Base-by-base conservation (phyloP, 2,888 invertebrate species). In the Eucera pruinosa region DNA sequence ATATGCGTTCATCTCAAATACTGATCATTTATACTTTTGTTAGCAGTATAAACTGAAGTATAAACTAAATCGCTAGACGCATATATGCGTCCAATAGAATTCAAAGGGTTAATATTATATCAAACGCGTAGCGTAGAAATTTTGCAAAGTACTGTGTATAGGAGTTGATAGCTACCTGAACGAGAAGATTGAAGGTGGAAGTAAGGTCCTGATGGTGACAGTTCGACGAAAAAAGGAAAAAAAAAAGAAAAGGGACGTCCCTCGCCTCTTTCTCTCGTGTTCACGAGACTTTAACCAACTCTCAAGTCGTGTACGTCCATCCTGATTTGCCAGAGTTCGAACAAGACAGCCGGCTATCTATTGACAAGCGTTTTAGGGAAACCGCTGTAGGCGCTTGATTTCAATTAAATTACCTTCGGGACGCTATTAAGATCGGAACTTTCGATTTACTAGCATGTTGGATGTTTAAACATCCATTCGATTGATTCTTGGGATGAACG, bases 321-420 rank as follows among this genome's bases (percentile, higher is more conserved):
- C 61, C 27, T 33, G 52, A 68, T 64, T 76, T 41, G 30, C 43
- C 54, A 9, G 33, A 25, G 39, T 6, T 65, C 69, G 55, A 78
- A 70, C 78, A 60, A 39, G 58, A 6, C 13, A 15, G 47, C 13
- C 61, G 78, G 78, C 72, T 82, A 85, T 79, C 84, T 82, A 86
- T 85, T 82, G 89, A 80, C 87, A 84, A 80, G 64, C 88, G 84
- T 82, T 89, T 41, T 85, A 88, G 75, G 83, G 78, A 82, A 87
- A 88, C 87, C 83, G 85, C 87, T 85, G 78, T 73, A 54, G 82
- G 89, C 85, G 78, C 73, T 85, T 85, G 72, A 78, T 85, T 87
- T 86, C 86, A 87, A 89, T 89, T 88, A 88, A 88, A 87, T 88
- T 86, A 86, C 81, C 75, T 73, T 60, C 62, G 69, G 41, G 60